Conservation (phyloP, 1,140 invertebrate species). For the Scaptomyza pallida region DNA sequence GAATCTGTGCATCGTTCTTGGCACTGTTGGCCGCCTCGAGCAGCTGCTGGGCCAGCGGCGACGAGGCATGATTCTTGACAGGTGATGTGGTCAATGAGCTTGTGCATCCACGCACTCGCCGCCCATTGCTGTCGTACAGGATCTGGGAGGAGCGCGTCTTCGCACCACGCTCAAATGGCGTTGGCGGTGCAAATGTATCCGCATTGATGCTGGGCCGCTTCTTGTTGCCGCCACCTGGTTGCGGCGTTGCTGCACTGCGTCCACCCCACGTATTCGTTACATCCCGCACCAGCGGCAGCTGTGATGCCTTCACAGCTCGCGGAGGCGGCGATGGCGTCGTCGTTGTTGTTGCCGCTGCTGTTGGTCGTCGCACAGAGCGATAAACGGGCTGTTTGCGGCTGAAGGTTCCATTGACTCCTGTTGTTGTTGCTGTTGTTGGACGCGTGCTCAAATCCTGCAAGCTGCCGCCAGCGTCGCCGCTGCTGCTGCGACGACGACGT, state of each 20-base stretch:
- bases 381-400: conserved; percentile 74
- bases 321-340: conserved; percentile 2
- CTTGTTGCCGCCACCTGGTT: conserved; percentile 67
- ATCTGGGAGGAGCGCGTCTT: conserved; percentile 87
- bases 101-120: conserved; percentile 84
- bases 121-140: conserved; percentile 86
- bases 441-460: conserved; percentile 70
- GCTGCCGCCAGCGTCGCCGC: conserved; percentile 67
- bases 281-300: conserved; percentile 80
- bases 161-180: conserved; percentile 87
- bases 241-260: conserved; percentile 74
- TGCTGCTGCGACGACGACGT: conserved; percentile 65
- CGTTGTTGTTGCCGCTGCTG: not conserved
- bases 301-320: conserved; percentile 70
- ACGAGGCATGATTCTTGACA: conserved; percentile 86
- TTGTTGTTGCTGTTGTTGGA: conserved; percentile 26
- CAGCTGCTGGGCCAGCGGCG: conserved; percentile 89
- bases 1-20: conserved; percentile 88
- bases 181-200: conserved; percentile 87
- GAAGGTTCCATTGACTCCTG: too few relatives aligned
- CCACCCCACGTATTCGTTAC: conserved; percentile 90
- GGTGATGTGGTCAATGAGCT: conserved; percentile 84
- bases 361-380: conserved; percentile 79
- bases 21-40: conserved; percentile 88
- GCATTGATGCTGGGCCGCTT: conserved; percentile 87